Percentiles rank a stretch among this genome's conserved stretches.
phyloP scores from a whole-genome alignment of 2,797 vertebrate genomes.

The Psittacula derbiana region DNA sequence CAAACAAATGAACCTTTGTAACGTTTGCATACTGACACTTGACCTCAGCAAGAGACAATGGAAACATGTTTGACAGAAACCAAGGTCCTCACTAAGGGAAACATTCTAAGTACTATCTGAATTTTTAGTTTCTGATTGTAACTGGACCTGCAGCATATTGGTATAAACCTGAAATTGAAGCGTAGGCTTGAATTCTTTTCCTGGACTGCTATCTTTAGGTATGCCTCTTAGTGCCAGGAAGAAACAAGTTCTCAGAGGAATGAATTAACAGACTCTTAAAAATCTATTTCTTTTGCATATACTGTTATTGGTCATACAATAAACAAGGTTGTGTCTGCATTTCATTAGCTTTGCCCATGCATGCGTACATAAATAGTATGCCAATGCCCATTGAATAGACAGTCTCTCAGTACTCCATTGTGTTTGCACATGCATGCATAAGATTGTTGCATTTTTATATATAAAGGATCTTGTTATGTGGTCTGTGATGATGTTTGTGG shows the following conservation, averaged over 20 bases:
- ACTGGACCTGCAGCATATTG: neutral
- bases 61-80: neutral
- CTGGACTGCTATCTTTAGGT: neutral
- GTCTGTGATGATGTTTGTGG: neutral
- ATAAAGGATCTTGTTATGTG: slow-evolving; percentile 1
- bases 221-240: neutral
- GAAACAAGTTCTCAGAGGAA: neutral
- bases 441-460: slow-evolving; percentile 26
- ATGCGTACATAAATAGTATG: slow-evolving; percentile 13
- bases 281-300: neutral
- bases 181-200: neutral
- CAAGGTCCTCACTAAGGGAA: neutral
- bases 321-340: neutral
- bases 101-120: neutral
- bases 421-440: slow-evolving; percentile 65
- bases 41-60: neutral
- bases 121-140: neutral
- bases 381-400: neutral
- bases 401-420: neutral
- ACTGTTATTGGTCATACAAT: neutral
- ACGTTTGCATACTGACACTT: neutral
- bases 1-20: neutral
- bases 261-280: neutral
- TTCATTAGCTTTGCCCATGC: slow-evolving; percentile 50
- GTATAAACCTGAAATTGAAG: neutral